Evolutionary conservation across 1,140 invertebrate species (phyloP), one percentile per base, ranked within the genome.

Genomic region (Homarus americanus): DNA sequence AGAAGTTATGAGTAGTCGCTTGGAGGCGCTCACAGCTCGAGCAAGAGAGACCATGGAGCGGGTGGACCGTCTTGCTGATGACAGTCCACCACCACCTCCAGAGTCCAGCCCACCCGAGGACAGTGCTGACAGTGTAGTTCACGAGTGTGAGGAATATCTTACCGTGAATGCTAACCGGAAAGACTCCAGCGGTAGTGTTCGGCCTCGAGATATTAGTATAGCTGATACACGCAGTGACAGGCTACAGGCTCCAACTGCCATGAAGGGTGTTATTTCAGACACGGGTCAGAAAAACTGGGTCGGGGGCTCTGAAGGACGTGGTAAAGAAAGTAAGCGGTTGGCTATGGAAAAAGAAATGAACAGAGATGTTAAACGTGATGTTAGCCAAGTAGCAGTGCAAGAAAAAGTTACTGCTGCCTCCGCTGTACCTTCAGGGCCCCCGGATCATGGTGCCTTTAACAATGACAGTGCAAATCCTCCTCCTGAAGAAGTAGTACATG

Each of bases 31-130:
- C 93, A 95, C 95, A 85, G 95, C 96, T 15, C 94, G 96, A 87
- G 96, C 96, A n/a, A 95, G 95, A 93, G 95, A 96, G 91, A 96
- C 96, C 7, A 95, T 96, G 94, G 96, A 96, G 93, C 95, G 95
- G 93, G 96, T 96, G 90, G 96, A 96, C 93, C 82, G 63, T 36
- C 73, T 91, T n/a, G 58, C 38, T 28, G 73, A 80, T 17, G 89
- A 91, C 82, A 58, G 44, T 10, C 73, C 58, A 28, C 89, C 89
- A 20, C 73, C 89, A 66, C 82, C 73, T 34, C 92, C 91, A 2
- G 76, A 87, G 66, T 80, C 34, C n/a, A 80, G 49, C 38, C 85
- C 85, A 20, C 85, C 85, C n/a, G 87, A 89, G 69, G 89, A 91
- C n/a, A 91, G 89, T 38, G 82, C 82, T 34, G 89, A 91, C 53